A percentile compares a stretch with the other conserved stretches of the same genome.
Conservation (phyloP, 2,888 invertebrate genomes). For the Athrips mouffetella region DNA sequence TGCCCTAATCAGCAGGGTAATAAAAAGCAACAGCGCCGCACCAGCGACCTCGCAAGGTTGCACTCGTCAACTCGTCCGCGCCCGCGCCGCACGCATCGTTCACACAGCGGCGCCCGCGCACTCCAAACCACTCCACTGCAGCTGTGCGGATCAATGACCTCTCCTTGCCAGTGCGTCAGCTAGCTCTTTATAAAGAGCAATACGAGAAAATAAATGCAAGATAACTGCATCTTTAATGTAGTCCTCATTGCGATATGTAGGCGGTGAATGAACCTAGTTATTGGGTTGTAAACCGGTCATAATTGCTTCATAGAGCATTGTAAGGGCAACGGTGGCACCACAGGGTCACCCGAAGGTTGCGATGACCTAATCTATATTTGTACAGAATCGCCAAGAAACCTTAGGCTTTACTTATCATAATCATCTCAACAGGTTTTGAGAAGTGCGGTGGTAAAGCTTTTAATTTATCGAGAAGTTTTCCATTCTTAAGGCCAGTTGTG, state of each 20-base stretch:
- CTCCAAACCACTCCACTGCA: conserved; percentile 35
- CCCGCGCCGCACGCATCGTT: conserved; percentile 44
- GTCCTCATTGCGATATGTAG: conserved; percentile 44
- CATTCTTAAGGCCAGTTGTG: conserved; percentile 35
- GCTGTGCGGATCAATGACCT: conserved; percentile 61
- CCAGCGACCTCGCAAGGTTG: conserved; percentile 44
- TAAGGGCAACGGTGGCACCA: conserved; percentile 47
- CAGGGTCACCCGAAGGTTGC: conserved; percentile 45
- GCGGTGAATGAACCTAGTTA: conserved; percentile 63
- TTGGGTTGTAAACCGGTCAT: conserved; percentile 57
- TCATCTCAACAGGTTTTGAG: neutral
- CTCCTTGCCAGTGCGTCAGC: conserved; percentile 63
- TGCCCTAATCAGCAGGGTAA: conserved; percentile 11
- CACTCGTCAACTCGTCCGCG: conserved; percentile 39
- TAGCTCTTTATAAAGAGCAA: conserved; percentile 70
- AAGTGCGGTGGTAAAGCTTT: conserved; percentile 35
- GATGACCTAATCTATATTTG: conserved; percentile 35
- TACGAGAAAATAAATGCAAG: conserved; percentile 68
- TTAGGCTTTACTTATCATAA: conserved; percentile 5
- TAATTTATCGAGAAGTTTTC: conserved; percentile 40
- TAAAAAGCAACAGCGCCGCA: conserved; percentile 27
- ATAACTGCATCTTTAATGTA: conserved; percentile 65
- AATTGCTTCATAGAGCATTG: conserved; percentile 35
- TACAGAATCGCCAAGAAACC: conserved; percentile 1
- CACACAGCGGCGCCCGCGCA: conserved; percentile 27